Conservation (phyloP, 2,797 vertebrate species). For the Jordanella pulchra region DNA sequence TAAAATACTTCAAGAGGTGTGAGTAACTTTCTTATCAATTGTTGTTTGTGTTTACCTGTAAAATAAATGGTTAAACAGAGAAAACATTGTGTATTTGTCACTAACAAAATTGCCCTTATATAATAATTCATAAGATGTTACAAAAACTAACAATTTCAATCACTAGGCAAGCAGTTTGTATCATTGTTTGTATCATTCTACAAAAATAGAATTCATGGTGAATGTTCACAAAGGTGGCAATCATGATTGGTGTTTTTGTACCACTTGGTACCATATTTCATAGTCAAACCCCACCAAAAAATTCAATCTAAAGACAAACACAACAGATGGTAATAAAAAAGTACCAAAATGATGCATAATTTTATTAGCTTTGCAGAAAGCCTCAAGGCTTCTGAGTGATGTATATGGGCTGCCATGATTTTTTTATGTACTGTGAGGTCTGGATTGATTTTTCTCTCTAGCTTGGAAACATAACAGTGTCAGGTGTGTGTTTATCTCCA, state of each 20-base stretch:
- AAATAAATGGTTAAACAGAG: neutral
- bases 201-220: conserved; percentile 11
- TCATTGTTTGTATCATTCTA: no score
- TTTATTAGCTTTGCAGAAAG: conserved; percentile 55
- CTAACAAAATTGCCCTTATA: neutral
- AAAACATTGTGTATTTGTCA: neutral
- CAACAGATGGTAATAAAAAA: conserved; percentile 47
- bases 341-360: conserved; percentile 52
- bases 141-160: neutral
- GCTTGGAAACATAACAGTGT: conserved; percentile 33
- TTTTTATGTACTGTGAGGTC: conserved; percentile 58
- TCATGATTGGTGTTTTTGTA: neutral
- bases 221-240: conserved; percentile 11
- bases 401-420: conserved; percentile 66
- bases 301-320: conserved; percentile 36
- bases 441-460: conserved; percentile 52
- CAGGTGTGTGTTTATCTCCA: conserved; percentile 8
- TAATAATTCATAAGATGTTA: no score
- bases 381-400: conserved; percentile 60
- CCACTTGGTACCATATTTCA: conserved; percentile 22
- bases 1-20: no score
- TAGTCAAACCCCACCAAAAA: conserved; percentile 18
- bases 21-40: no score
- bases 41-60: neutral
- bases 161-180: neutral